A percentile compares a stretch with the other conserved stretches of the same genome.
Conservation (phyloP, 2,888 invertebrate species). For the Sarcophaga caerulescens region DNA sequence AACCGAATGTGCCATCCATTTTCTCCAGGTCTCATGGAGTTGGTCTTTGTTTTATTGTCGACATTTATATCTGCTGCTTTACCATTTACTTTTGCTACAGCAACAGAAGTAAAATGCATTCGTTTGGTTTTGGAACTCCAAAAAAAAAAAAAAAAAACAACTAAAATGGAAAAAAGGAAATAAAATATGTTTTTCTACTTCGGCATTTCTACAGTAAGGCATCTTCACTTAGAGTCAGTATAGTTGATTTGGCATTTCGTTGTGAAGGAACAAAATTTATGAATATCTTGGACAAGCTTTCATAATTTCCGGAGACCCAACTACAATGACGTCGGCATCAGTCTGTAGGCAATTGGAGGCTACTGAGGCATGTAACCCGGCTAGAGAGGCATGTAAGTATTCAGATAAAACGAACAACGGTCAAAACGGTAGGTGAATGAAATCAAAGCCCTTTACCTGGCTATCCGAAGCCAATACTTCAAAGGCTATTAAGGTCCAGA, state of each 20-base stretch:
- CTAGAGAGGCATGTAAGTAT: too few species aligned
- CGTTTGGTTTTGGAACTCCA: conserved; percentile 2
- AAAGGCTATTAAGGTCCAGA: too few species aligned
- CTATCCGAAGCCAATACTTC: too few species aligned
- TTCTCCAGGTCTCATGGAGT: conserved; percentile 25
- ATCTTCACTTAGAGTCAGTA: neutral
- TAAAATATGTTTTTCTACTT: neutral
- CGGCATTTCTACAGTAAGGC: neutral
- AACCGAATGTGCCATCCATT: neutral
- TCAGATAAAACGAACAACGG: too few species aligned
- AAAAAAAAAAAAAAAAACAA: neutral
- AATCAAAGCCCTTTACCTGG: too few species aligned
- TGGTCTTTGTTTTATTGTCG: conserved; percentile 24
- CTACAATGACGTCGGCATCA: too few species aligned
- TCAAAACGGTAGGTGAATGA: too few species aligned
- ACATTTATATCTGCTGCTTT: neutral
- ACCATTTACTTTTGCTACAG: conserved; percentile 14
- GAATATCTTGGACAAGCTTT: too few species aligned
- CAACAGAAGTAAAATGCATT: conserved; percentile 29
- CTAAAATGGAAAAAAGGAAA: neutral
- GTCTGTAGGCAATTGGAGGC: too few species aligned
- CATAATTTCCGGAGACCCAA: too few species aligned
- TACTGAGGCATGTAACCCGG: rapidly evolving
- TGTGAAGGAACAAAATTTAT: too few species aligned
- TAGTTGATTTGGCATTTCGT: neutral